A percentile compares a stretch with the other conserved stretches of the same genome.
These are phyloP conservation scores for Myotis myotis DNA, from an alignment of 2,797 vertebrate species.

Conservation along the genomic window DNA sequence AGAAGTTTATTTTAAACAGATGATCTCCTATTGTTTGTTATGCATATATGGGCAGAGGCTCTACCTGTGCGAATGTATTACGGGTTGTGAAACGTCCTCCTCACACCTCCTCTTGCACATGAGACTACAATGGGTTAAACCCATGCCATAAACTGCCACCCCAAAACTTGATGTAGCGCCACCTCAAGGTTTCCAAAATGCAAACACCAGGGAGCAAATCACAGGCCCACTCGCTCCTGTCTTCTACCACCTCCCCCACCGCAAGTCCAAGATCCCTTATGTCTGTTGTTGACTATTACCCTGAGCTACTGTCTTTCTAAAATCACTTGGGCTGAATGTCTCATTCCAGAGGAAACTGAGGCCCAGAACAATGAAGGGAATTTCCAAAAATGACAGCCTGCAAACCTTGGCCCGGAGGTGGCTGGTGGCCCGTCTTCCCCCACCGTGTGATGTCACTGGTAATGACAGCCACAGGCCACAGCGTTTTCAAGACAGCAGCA, in stretches of 20 bases:
- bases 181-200: background rate
- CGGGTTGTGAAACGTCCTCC: background rate
- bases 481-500: constrained; percentile 31
- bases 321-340: background rate
- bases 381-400: background rate
- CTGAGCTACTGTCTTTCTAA: background rate
- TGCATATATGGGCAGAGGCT: background rate
- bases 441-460: rapidly evolving
- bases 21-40: background rate
- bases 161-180: background rate
- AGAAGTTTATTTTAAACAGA: constrained; percentile 28
- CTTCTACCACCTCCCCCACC: no score
- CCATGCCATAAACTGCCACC: background rate
- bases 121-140: background rate
- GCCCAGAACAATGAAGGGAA: background rate
- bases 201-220: background rate
- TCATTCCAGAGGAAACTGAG: background rate
- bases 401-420: background rate
- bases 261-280: background rate
- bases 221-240: rapidly evolving
- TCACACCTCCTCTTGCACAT: background rate
- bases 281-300: background rate
- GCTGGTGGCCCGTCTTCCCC: background rate
- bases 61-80: background rate
- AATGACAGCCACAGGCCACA: background rate